Evolutionary conservation across 2,113 vertebrate genomes (phyloP), one percentile per base, ranked within the genome.

Genomic region (Meriones unguiculatus): DNA sequence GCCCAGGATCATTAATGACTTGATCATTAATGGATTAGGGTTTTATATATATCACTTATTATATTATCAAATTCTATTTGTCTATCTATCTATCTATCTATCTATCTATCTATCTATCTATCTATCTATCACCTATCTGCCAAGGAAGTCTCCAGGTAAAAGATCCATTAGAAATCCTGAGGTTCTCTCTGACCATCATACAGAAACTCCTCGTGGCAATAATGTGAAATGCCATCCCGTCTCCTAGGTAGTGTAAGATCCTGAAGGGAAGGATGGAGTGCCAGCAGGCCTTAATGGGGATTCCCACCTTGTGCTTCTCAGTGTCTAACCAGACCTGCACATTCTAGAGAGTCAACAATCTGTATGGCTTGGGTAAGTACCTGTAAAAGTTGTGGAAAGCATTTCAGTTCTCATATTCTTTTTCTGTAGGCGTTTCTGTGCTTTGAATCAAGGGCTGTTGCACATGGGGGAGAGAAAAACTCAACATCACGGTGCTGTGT

Each of bases 341-440:
- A 50, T 41, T 89, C 69, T 81, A 89, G 89, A 85, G 95, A 95
- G 69, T 6, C 64, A 90, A 38, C n/a, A 67, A 73, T 18, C 67
- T 4, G 9, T 7, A 3, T 9, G 35, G 30, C 62, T 89, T 94
- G 90, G 13, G 15, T 50, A 88, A 77, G 35, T 12, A 75, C 24
- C n/a, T 84, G 41, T 54, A 67, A 41, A 65, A 78, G 82, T 10
- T 32, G 9, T 32, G 41, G 87, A 32, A 84, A 85, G 35, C 14
- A 22, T 64, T 7, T 86, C n/a, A 2, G 7, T 64, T 93, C 64
- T 90, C 52, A 41, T 72, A n/a, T n/a, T 82, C 9, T 59, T 46
- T 78, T 54, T 12, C 62, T 87, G 54, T 7, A 24, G 10, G 20
- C 20, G 18, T 81, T 41, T 52, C 18, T 92, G 15, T 89, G 4